A percentile compares a stretch with the other conserved stretches of the same genome.
Conservation (phyloP, 2,888 invertebrate genomes). For the Biston stratarius region DNA sequence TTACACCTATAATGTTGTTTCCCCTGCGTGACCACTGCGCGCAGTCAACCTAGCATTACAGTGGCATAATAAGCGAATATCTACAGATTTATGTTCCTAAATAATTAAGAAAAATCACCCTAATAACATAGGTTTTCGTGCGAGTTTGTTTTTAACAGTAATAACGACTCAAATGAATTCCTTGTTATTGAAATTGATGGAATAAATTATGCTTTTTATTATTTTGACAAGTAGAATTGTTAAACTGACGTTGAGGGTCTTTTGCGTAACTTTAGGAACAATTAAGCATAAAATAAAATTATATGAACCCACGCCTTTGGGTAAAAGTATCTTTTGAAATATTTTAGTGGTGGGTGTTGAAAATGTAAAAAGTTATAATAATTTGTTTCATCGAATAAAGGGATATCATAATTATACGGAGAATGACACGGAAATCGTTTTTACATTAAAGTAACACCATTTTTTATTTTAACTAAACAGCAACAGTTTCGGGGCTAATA, state of each 20-base stretch:
- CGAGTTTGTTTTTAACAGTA: conserved; percentile 55
- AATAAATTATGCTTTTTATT: background rate
- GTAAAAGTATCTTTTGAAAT: background rate
- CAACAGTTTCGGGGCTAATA: too few species aligned
- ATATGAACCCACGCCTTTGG: background rate
- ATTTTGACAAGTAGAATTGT: background rate
- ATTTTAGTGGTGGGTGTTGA: conserved; percentile 1
- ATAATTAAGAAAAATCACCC: conserved; percentile 69
- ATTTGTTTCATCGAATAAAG: too few species aligned
- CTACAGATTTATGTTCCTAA: conserved; percentile 72
- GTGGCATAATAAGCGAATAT: conserved; percentile 75
- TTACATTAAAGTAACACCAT: too few species aligned
- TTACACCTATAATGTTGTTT: conserved; percentile 53
- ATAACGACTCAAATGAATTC: conserved; percentile 39
- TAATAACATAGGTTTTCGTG: conserved; percentile 61
- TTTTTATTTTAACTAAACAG: too few species aligned
- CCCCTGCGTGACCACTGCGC: conserved; percentile 68
- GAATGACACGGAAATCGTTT: too few species aligned
- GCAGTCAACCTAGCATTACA: conserved; percentile 73
- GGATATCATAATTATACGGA: too few species aligned
- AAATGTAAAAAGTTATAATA: too few species aligned
- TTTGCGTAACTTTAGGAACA: background rate
- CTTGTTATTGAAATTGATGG: conserved; percentile 46
- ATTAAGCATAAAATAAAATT: background rate
- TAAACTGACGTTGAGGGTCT: background rate